Base-by-base conservation (phyloP, 2,113 vertebrate genomes). In the Talpa occidentalis region DNA sequence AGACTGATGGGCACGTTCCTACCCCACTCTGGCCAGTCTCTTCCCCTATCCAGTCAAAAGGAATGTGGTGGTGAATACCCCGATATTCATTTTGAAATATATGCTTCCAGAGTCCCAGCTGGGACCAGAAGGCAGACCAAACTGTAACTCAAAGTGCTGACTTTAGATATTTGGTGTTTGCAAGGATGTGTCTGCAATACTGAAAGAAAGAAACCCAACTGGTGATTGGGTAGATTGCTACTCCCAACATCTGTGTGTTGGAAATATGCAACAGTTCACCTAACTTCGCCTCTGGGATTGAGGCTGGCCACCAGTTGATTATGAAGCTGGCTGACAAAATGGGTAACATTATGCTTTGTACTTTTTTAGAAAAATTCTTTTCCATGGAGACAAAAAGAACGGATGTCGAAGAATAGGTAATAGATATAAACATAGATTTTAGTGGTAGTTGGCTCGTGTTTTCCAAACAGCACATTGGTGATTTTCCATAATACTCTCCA, bases 61-160 rank as follows among this genome's bases (percentile, higher is more conserved):
- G 9, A 86, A 14, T 76, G 2, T 35, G 85, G 21, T 49, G 37
- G 59, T 78, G 40, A 81, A 83, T 77, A 62, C 0, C 24, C 54
- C 77, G 67, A 82, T 91, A 89, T 59, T 91, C 69, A 93, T 56
- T 95, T 93, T 89, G 74, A 74, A 93, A 95, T 82, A n/a, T 69
- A 66, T 76, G 49, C 82, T 91, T 14, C 42, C 28, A 32, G 42
- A 69, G 40, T 80, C 16, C n/a, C 67, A 90, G 14, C n/a, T 89
- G 64, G n/a, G 40, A 12, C 49, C 40, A 76, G 37, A 70, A 9
- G 32, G 28, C 66, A 80, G 69, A 86, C 66, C 82, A 86, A 93
- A 87, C 79, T 95, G 54, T n/a, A 79, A 93, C 74, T 35, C 59
- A 83, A 95, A 83, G 37, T 93, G 56, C 86, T 86, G 42, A 93